Base-by-base conservation (phyloP, 2,888 invertebrate genomes). In the Polylopha cassiicola region DNA sequence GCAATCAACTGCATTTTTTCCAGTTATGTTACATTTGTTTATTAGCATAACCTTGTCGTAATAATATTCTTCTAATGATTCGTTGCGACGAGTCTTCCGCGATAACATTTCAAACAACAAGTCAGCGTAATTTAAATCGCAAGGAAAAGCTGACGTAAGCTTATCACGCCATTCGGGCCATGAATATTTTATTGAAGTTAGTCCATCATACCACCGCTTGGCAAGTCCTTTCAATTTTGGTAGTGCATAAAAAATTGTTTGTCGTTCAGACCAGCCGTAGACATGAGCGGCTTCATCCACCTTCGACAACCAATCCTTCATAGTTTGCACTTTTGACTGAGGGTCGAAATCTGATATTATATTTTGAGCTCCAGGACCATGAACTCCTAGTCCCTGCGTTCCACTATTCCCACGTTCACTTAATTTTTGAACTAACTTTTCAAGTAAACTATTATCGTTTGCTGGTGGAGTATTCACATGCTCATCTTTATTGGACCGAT, bases 21-120 rank as follows among this genome's bases (percentile, higher is more conserved):
- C 43, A 5, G 16, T 32, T 7, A 51, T 14, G 28, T 46, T 31
- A 9, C 50, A 48, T 3, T 43, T 17, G 15, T 44, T 50, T 13
- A 50, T 37, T 0, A 50, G 26, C 16, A 34, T 39, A n/a, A 48
- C 46, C 24, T 51, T 48, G 21, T 51, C 50, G 21, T 49, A 49
- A 15, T 39, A 50, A 6, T 45, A 50, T 15, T 47, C 47, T 24
- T 38, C 47, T 2, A 47, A 13, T 1, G 39, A 30, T 28, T 48
- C 46, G 22, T 41, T 34, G 3, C 41, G 29, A 2, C 32, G 16
- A n/a, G 34, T 43, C 23, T 39, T 46, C 4, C 48, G 37, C 13
- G 32, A 16, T 4, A 51, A 18, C 50, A 50, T 52, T 41, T 50
- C 50, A 3, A 30, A 14, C 1, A 50, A 22, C 3, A 43, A 9